A percentile compares a stretch with the other conserved stretches of the same genome.
These are phyloP conservation scores for Brenthis ino DNA, from an alignment of 2,888 invertebrate species.

Conservation along the genomic window DNA sequence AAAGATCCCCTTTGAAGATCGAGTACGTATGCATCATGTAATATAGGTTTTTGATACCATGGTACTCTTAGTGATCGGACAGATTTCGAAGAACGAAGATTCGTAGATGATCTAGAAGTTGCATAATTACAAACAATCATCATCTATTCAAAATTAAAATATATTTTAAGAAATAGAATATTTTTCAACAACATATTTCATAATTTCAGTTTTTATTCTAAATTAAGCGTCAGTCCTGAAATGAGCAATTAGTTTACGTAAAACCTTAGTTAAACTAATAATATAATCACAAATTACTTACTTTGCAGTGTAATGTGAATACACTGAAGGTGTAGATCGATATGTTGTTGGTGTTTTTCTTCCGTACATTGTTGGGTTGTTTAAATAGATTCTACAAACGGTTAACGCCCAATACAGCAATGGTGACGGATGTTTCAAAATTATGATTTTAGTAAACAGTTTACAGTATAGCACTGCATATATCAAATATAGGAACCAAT, in stretches of 20 bases:
- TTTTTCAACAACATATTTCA: too few species aligned
- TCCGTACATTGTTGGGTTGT: constrained; percentile 81
- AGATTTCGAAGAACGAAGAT: constrained; percentile 90
- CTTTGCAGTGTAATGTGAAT: constrained; percentile 92
- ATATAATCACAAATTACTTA: constrained; percentile 53
- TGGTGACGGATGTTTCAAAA: background rate
- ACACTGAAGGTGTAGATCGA: constrained; percentile 92
- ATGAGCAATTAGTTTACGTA: too few species aligned
- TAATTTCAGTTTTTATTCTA: too few species aligned
- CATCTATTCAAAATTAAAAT: too few species aligned
- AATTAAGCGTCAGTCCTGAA: too few species aligned
- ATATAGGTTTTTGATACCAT: constrained; percentile 93
- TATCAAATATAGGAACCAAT: background rate
- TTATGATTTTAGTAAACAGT: background rate
- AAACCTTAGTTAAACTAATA: background rate
- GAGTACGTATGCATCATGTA: constrained; percentile 90
- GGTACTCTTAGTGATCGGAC: constrained; percentile 89
- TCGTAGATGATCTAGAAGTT: constrained; percentile 87
- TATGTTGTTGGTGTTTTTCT: constrained; percentile 91
- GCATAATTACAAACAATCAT: background rate
- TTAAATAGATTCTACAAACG: constrained; percentile 29
- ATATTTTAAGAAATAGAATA: too few species aligned
- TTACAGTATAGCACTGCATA: background rate
- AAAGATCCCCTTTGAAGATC: constrained; percentile 93
- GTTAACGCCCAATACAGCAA: constrained; percentile 40